Evolutionary conservation across 2,797 vertebrate species (phyloP).

Genomic region (Pseudocheirus occidentalis): DNA sequence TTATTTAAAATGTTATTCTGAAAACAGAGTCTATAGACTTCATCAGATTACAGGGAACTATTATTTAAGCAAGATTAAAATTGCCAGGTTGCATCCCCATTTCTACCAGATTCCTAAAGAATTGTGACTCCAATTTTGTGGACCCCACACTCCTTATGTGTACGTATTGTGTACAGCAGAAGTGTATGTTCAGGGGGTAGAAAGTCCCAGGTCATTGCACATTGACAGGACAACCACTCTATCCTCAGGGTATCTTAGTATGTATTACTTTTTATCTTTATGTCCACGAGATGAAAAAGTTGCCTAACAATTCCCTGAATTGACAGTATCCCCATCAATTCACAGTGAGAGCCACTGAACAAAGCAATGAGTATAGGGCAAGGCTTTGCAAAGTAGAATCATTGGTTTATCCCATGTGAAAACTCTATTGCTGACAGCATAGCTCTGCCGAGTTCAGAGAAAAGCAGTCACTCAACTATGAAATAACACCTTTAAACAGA

Average conservation of each 20-base stretch:
- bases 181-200: background rate
- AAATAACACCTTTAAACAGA: background rate
- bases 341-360: background rate
- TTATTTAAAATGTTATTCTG: background rate
- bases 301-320: background rate
- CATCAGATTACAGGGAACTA: background rate
- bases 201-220: conserved; percentile 25
- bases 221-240: background rate
- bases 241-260: background rate
- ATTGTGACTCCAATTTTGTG: background rate
- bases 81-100: background rate
- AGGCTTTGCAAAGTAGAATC: background rate
- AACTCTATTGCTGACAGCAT: background rate
- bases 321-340: conserved; percentile 15
- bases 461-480: background rate
- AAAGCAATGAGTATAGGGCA: background rate
- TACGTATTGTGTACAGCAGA: background rate
- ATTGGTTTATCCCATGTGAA: background rate
- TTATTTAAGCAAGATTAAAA: background rate
- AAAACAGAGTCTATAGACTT: background rate
- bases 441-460: background rate
- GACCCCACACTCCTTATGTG: background rate
- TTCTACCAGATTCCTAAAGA: background rate
- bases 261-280: conserved; percentile 20
- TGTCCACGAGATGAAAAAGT: conserved; percentile 15